Conservation (phyloP, 2,888 invertebrate genomes). For the Agapetus fuscipes region DNA sequence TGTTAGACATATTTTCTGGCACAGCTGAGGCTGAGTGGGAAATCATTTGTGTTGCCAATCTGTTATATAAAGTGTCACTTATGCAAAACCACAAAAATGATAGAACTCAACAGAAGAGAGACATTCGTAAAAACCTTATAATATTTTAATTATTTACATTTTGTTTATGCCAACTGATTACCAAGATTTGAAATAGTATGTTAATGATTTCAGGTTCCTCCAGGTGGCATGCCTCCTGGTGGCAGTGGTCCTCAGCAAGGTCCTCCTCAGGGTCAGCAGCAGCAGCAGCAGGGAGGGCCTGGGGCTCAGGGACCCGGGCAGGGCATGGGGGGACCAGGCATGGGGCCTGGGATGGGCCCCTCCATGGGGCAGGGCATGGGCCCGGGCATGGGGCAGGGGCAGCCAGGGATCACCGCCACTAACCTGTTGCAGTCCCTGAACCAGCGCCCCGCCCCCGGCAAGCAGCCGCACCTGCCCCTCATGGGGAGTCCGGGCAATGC, state of each 20-base stretch:
- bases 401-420: slow-evolving; percentile 47
- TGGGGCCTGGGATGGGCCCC: slow-evolving; percentile 29
- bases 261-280: slow-evolving; percentile 13
- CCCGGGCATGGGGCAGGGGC: slow-evolving; percentile 35
- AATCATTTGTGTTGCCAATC: no score
- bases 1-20: no score
- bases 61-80: no score
- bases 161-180: no score
- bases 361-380: slow-evolving; percentile 35
- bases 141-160: no score
- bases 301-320: slow-evolving; percentile 22
- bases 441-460: slow-evolving; percentile 49
- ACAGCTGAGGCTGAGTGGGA: no score
- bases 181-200: no score
- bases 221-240: no score
- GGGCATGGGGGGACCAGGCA: slow-evolving; percentile 32
- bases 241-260: no score
- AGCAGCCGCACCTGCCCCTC: slow-evolving; percentile 47
- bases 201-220: slow-evolving; percentile 22
- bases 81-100: no score
- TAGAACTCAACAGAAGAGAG: no score
- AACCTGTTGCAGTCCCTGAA: slow-evolving; percentile 68
- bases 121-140: no score
- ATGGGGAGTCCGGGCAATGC: slow-evolving; percentile 30
- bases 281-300: slow-evolving; percentile 10